Percentiles rank a stretch among this genome's conserved stretches.
These are phyloP conservation scores for Sebastes taczanowskii DNA, from an alignment of 2,797 vertebrate species.

Conservation along the genomic window DNA sequence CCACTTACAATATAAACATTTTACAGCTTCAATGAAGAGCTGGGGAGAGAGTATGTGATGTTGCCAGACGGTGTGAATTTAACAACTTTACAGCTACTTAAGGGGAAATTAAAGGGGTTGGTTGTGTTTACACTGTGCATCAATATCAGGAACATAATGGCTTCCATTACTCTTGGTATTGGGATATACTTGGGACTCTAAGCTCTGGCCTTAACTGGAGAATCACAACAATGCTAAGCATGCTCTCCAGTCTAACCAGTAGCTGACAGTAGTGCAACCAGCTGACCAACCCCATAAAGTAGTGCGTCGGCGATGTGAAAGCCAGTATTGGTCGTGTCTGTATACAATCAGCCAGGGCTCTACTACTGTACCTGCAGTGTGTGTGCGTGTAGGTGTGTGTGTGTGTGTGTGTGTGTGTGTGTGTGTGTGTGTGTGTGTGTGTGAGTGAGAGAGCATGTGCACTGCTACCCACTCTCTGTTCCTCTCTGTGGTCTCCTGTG, in stretches of 20 bases:
- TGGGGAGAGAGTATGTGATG: not conserved
- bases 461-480: constrained; percentile 46
- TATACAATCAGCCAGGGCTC: constrained; percentile 23
- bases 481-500: constrained; percentile 46
- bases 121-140: not conserved
- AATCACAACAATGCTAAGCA: not conserved
- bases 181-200: not conserved
- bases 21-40: not conserved
- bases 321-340: constrained; percentile 39
- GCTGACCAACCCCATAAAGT: constrained; percentile 3
- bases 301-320: constrained; percentile 25
- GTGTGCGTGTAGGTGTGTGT: constrained; percentile 7
- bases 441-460: not conserved
- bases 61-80: not conserved
- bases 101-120: not conserved
- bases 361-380: constrained; percentile 38
- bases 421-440: too few relatives aligned
- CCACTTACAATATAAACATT: not conserved
- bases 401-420: not conserved
- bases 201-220: not conserved
- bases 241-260: not conserved
- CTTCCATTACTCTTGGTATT: not conserved
- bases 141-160: not conserved
- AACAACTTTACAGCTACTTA: not conserved
- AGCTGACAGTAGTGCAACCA: constrained; percentile 5